Percentiles rank a stretch among this genome's conserved stretches.
Conservation (phyloP, 2,888 invertebrate genomes). For the Phengaris arion region DNA sequence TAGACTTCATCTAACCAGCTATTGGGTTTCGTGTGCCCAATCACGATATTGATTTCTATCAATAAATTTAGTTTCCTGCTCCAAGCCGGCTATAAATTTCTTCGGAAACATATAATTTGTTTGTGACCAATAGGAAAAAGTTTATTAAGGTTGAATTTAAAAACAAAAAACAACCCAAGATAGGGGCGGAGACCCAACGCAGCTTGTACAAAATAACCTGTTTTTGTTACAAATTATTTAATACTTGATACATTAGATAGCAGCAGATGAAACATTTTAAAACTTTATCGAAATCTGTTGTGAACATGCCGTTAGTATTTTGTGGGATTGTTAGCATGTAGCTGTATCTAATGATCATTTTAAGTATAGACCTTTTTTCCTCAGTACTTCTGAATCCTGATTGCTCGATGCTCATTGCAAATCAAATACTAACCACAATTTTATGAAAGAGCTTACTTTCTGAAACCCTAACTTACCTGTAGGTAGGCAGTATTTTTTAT, state of each 20-base stretch:
- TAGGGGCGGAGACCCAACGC: slow-evolving; percentile 61
- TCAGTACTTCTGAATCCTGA: too few species aligned
- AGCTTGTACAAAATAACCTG: slow-evolving; percentile 61
- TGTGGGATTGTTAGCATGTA: too few species aligned
- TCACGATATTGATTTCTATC: slow-evolving; percentile 57
- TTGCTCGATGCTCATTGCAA: too few species aligned
- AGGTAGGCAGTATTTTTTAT: too few species aligned
- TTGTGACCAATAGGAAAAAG: slow-evolving; percentile 75
- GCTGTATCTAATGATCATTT: too few species aligned
- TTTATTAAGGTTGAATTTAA: slow-evolving; percentile 60
- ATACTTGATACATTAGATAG: slow-evolving; percentile 35
- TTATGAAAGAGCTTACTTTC: too few species aligned
- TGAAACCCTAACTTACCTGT: too few species aligned
- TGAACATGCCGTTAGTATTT: background rate
- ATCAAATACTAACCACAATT: too few species aligned
- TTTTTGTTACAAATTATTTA: slow-evolving; percentile 58
- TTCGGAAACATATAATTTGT: slow-evolving; percentile 64
- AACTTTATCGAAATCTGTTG: background rate
- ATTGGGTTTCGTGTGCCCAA: slow-evolving; percentile 57
- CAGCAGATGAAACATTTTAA: slow-evolving; percentile 21
- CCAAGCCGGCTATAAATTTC: slow-evolving; percentile 73
- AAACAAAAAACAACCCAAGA: slow-evolving; percentile 59
- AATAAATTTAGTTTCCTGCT: slow-evolving; percentile 52
- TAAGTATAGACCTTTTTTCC: too few species aligned
- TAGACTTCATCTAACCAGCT: background rate